A percentile compares a stretch with the other conserved stretches of the same genome.
Evolutionary conservation across 2,888 invertebrate species (phyloP).

Genomic region (Athalia circularis): DNA sequence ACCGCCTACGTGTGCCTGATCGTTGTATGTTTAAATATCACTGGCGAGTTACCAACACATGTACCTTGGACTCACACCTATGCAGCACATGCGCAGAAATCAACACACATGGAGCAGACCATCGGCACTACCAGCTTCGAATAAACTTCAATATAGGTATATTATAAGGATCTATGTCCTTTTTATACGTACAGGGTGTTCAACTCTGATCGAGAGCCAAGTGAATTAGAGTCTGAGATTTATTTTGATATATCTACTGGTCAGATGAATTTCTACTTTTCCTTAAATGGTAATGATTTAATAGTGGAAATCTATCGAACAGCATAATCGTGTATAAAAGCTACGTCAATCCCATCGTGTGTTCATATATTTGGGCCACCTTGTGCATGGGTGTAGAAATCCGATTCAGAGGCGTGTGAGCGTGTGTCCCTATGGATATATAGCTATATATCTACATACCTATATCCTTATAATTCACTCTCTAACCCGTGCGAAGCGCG

Average conservation of each 20-base stretch:
- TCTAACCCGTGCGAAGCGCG: conserved; percentile 36
- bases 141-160: not conserved
- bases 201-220: no score
- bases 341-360: no score
- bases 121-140: not conserved
- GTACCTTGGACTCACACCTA: not conserved
- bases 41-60: not conserved
- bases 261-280: no score
- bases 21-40: not conserved
- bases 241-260: no score
- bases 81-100: not conserved
- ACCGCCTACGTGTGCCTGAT: not conserved
- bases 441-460: not conserved
- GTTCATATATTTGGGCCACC: no score
- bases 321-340: no score
- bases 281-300: no score
- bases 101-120: not conserved
- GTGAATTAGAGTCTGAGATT: no score
- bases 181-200: no score
- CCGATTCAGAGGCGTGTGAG: not conserved
- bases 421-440: not conserved
- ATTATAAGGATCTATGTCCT: no score
- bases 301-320: no score
- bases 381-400: no score
- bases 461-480: conserved; percentile 2